phyloP scores from a whole-genome alignment of 2,888 invertebrate species.

The Brenthis daphne region DNA sequence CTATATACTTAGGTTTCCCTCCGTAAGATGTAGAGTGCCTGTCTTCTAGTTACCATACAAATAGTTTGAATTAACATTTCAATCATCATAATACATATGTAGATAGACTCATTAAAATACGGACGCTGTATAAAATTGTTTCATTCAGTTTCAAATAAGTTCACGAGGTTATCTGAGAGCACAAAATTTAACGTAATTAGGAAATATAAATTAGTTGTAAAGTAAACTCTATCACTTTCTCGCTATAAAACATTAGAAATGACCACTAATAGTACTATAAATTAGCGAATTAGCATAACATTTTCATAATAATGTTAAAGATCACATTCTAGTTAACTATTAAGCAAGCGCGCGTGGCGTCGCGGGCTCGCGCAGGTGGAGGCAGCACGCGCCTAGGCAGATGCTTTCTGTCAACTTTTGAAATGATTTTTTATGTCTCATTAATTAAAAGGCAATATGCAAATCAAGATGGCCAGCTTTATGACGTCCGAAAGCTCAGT shows the following conservation, averaged over 20 bases:
- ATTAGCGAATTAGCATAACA: conserved; percentile 16
- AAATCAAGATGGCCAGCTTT: too few relatives aligned
- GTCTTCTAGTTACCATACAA: too few relatives aligned
- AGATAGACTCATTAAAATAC: too few relatives aligned
- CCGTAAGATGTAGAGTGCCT: too few relatives aligned
- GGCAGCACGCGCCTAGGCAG: conserved; percentile 1
- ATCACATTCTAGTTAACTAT: conserved; percentile 1
- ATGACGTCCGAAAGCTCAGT: too few relatives aligned
- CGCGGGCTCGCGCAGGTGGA: background rate
- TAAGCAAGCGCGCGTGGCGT: background rate
- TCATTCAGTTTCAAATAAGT: conserved; percentile 8
- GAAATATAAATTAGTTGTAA: conserved; percentile 6
- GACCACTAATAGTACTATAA: background rate
- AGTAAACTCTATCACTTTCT: background rate
- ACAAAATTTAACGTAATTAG: conserved; percentile 11
- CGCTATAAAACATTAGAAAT: background rate
- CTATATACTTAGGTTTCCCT: too few relatives aligned
- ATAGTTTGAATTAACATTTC: too few relatives aligned
- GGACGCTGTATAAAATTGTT: background rate
- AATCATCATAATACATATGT: too few relatives aligned
- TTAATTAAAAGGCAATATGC: too few relatives aligned
- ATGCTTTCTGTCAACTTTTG: background rate
- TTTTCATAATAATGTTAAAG: conserved; percentile 20
- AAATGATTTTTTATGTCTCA: background rate
- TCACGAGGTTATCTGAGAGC: conserved; percentile 5